Evolutionary conservation across 2,113 vertebrate species (phyloP).

Genomic region (Neolamprologus falcicula): DNA sequence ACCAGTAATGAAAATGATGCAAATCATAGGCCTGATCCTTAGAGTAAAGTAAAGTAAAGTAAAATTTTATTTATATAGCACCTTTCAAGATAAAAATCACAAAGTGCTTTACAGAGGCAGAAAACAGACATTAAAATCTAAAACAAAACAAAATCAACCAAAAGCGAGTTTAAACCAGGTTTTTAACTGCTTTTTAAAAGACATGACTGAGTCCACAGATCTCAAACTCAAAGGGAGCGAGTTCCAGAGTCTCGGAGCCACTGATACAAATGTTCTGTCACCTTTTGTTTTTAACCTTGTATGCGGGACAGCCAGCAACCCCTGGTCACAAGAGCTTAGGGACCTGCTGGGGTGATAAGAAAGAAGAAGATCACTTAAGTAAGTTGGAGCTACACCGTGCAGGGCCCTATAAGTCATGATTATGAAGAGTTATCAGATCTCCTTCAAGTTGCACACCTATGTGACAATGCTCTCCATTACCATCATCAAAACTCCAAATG

Average conservation of each 20-base stretch:
- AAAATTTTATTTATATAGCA: neutral
- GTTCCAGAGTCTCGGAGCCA: no score
- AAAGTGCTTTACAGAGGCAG: no score
- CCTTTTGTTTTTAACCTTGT: no score
- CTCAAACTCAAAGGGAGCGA: no score
- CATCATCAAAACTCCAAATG: neutral
- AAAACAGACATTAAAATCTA: no score
- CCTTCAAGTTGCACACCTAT: neutral
- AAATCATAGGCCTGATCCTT: neutral
- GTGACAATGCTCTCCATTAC: neutral
- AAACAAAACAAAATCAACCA: no score
- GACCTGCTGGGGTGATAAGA: neutral
- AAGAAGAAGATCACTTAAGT: neutral
- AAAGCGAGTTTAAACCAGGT: neutral
- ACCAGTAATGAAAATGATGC: neutral
- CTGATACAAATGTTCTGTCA: fast-evolving
- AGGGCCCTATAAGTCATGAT: no score
- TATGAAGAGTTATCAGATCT: neutral
- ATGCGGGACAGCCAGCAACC: neutral
- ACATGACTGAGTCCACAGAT: no score
- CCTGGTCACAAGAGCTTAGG: neutral
- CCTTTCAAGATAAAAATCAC: no score
- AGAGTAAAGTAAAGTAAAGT: neutral
- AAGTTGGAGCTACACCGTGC: no score
- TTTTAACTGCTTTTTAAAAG: no score